These are phyloP conservation scores for Macrochelys suwanniensis DNA, from an alignment of 2,797 vertebrate genomes.

Conservation along the genomic window DNA sequence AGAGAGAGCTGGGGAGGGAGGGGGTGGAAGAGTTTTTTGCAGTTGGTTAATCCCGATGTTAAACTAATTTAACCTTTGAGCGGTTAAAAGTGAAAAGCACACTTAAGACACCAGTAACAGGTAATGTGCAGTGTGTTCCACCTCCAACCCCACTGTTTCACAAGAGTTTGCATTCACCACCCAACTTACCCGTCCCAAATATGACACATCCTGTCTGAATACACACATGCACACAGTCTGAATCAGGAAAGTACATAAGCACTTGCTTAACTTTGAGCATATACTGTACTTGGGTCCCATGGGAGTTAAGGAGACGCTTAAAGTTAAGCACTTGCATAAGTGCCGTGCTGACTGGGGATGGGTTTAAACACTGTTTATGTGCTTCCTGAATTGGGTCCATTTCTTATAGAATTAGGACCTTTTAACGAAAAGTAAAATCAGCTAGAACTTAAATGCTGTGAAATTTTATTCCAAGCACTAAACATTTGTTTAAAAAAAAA, in stretches of 20 bases:
- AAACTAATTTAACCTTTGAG: neutral
- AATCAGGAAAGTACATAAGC: neutral
- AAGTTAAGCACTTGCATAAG: slow-evolving; percentile 48
- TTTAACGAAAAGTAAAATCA: slow-evolving; percentile 34
- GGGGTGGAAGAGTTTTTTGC: neutral
- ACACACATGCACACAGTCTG: neutral
- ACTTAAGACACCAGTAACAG: neutral
- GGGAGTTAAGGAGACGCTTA: slow-evolving; percentile 23
- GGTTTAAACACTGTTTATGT: slow-evolving; percentile 48
- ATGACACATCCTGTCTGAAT: neutral
- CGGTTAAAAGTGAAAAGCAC: neutral
- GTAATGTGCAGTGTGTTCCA: neutral
- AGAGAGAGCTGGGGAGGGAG: neutral
- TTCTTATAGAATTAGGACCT: slow-evolving; percentile 27
- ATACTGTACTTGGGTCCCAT: neutral
- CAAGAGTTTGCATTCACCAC: neutral
- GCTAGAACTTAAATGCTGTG: slow-evolving; percentile 14
- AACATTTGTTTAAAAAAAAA: neutral
- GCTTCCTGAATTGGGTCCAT: slow-evolving; percentile 38
- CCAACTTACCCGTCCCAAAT: neutral
- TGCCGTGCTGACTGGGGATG: slow-evolving; percentile 68
- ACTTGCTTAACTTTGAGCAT: slow-evolving; percentile 6
- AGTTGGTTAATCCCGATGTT: neutral
- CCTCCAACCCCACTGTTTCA: neutral
- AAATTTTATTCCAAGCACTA: slow-evolving; percentile 34